These are phyloP conservation scores for Pinna nobilis DNA, from an alignment of 1,140 invertebrate species.

Conservation along the genomic window DNA sequence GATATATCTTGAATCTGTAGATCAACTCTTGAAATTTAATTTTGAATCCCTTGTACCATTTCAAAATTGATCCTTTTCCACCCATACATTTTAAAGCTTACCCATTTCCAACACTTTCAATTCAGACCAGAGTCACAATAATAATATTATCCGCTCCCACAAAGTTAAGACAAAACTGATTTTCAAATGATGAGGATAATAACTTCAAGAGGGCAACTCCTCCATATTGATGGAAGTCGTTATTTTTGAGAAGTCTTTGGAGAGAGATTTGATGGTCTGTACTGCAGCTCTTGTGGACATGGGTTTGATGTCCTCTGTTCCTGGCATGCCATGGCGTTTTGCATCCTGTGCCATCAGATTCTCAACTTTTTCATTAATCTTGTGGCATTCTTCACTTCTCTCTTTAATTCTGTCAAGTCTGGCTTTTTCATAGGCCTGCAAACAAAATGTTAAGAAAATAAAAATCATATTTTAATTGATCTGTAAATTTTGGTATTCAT, in stretches of 20 bases:
- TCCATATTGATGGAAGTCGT: background rate
- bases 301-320: constrained; percentile 23
- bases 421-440: constrained; percentile 32
- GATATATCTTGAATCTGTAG: no score
- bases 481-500: no score
- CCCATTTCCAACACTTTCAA: no score
- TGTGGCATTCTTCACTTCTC: constrained; percentile 44
- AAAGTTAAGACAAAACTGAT: no score
- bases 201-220: background rate
- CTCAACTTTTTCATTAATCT: constrained; percentile 42
- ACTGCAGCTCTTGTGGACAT: constrained; percentile 33
- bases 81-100: no score
- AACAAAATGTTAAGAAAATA: background rate
- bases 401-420: constrained; percentile 41
- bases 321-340: constrained; percentile 27
- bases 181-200: background rate
- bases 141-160: no score
- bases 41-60: no score
- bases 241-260: constrained; percentile 33
- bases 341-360: constrained; percentile 41
- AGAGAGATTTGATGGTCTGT: constrained; percentile 34
- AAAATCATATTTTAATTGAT: background rate
- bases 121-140: no score
- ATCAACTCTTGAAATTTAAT: no score
- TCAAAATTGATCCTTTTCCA: no score